Evolutionary conservation across 2,113 vertebrate species (phyloP).

Genomic region (Macroglossus sobrinus): DNA sequence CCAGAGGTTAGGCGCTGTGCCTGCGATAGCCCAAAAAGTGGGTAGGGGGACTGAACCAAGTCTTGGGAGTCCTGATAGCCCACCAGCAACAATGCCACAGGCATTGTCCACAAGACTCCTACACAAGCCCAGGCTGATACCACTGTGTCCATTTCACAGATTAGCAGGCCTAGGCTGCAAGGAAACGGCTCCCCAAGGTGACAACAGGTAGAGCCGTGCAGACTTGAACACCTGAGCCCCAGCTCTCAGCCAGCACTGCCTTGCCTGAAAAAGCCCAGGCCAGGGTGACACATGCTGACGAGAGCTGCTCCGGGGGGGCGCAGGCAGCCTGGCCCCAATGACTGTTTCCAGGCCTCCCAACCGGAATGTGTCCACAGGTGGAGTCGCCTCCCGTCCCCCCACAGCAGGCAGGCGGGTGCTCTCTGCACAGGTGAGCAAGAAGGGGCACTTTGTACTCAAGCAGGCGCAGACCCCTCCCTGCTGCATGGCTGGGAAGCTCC

Average conservation of each 20-base stretch:
- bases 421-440: background rate
- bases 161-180: background rate
- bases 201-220: background rate
- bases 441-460: background rate
- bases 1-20: background rate
- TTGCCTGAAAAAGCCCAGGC: too few relatives aligned
- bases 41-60: background rate
- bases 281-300: background rate
- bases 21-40: background rate
- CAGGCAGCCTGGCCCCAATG: background rate
- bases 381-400: background rate
- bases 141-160: background rate
- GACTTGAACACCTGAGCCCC: background rate
- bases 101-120: background rate
- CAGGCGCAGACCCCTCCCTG: background rate
- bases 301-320: background rate
- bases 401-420: rapidly evolving
- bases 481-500: background rate
- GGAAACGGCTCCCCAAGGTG: too few relatives aligned
- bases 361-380: background rate
- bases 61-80: background rate
- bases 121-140: background rate
- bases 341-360: background rate
- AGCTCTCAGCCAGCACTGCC: background rate
- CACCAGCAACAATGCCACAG: background rate